Evolutionary conservation across 2,797 vertebrate genomes (phyloP).

Genomic region (Orientallactaga sibirica): DNA sequence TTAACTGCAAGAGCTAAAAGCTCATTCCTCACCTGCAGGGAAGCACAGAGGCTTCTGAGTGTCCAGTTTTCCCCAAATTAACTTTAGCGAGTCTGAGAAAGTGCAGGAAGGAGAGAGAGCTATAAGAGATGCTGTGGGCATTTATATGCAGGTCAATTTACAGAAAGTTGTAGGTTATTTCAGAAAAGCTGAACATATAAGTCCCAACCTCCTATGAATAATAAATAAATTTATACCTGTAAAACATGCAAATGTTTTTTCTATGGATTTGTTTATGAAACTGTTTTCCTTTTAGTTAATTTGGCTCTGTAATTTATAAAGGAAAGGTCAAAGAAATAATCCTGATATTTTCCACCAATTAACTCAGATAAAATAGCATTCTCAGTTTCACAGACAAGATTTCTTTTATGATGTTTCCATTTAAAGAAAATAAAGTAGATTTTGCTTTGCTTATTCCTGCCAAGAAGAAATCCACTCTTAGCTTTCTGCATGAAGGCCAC

Average conservation of each 20-base stretch:
- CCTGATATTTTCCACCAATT: neutral
- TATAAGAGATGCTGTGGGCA: neutral
- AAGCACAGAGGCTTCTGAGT: neutral
- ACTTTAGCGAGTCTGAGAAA: constrained; percentile 15
- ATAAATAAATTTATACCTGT: neutral
- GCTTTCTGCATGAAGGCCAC: constrained; percentile 48
- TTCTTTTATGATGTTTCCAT: constrained; percentile 33
- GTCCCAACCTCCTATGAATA: neutral
- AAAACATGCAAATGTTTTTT: neutral
- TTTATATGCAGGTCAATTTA: neutral
- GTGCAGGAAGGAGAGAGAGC: neutral
- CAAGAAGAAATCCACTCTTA: constrained; percentile 69
- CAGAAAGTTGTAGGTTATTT: neutral
- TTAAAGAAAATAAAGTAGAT: neutral
- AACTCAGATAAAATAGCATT: constrained; percentile 46
- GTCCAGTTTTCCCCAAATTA: neutral
- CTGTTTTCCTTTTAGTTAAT: neutral
- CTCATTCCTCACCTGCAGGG: neutral
- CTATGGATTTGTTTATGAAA: constrained; percentile 44
- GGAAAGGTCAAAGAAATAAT: constrained; percentile 53
- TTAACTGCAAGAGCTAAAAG: too few relatives aligned
- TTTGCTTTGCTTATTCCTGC: constrained; percentile 66
- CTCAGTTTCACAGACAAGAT: constrained; percentile 42
- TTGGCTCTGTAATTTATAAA: neutral
- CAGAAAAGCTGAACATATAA: neutral